Evolutionary conservation across 2,888 invertebrate species (phyloP).

Genomic region (Taphrorychus bicolor): DNA sequence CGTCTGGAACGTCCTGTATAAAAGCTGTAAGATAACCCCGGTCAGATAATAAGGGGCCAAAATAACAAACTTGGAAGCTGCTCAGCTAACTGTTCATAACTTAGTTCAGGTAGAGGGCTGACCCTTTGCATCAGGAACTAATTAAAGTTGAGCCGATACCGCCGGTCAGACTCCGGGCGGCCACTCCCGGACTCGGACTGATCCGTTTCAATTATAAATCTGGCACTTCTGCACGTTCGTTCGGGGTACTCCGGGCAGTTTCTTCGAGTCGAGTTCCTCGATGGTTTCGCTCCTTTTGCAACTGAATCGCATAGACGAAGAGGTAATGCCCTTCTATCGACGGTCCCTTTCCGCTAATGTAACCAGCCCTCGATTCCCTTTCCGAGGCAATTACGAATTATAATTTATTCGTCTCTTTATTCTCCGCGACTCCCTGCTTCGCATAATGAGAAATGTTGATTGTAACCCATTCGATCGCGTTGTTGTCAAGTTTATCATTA

Average conservation of each 20-base stretch:
- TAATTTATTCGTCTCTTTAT: slow-evolving; percentile 51
- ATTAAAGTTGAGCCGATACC: slow-evolving; percentile 38
- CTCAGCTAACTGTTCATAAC: slow-evolving; percentile 35
- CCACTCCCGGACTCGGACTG: slow-evolving; percentile 23
- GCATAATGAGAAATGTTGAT: slow-evolving; percentile 60
- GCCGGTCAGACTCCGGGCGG: slow-evolving; percentile 29
- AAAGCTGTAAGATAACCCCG: too few relatives aligned
- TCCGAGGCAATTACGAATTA: slow-evolving; percentile 43
- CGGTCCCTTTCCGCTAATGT: slow-evolving; percentile 11
- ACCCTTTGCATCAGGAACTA: slow-evolving; percentile 40
- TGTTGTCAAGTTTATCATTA: slow-evolving; percentile 40
- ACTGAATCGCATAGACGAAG: background rate
- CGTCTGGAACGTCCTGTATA: too few relatives aligned
- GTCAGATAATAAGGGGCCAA: slow-evolving; percentile 27
- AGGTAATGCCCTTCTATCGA: slow-evolving; percentile 3
- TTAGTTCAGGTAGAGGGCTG: slow-evolving; percentile 37
- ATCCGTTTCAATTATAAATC: slow-evolving; percentile 34
- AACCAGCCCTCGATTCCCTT: slow-evolving; percentile 13
- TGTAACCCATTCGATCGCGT: slow-evolving; percentile 49
- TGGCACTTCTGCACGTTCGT: background rate
- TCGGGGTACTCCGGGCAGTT: background rate
- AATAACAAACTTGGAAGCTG: slow-evolving; percentile 29
- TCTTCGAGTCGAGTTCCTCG: background rate
- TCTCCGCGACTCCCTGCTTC: slow-evolving; percentile 51
- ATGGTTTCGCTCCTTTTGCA: too few relatives aligned